Evolutionary conservation across 2,797 vertebrate genomes (phyloP).

Genomic region (Danio aesculapii): DNA sequence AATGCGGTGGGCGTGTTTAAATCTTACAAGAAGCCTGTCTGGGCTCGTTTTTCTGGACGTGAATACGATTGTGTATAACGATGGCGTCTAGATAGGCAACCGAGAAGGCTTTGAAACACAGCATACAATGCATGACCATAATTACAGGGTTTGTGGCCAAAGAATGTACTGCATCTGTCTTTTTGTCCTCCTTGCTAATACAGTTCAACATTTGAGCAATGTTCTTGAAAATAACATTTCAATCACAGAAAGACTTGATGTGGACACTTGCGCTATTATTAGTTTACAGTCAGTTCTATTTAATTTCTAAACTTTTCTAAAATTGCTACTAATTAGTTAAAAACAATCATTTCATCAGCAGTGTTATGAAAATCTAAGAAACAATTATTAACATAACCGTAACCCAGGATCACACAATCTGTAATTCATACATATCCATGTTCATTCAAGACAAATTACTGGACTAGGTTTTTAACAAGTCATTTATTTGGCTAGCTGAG

Average conservation of each 20-base stretch:
- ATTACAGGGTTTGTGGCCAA: conserved; percentile 3
- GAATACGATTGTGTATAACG: background rate
- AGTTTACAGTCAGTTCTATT: too few relatives aligned
- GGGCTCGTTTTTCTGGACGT: background rate
- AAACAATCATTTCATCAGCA: background rate
- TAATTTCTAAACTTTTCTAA: too few relatives aligned
- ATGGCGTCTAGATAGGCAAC: background rate
- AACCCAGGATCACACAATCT: background rate
- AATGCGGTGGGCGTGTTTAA: background rate
- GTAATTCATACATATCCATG: background rate
- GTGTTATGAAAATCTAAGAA: background rate
- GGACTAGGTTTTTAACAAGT: background rate
- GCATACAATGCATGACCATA: background rate
- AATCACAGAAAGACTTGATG: background rate
- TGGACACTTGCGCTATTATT: background rate
- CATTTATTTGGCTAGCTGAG: background rate
- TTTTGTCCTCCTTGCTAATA: background rate
- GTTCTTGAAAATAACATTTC: background rate
- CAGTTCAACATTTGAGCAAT: background rate
- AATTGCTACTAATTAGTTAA: too few relatives aligned
- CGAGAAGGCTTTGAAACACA: background rate
- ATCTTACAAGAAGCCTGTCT: background rate
- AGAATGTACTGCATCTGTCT: background rate
- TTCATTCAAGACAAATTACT: background rate
- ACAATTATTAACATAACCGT: background rate